Evolutionary conservation across 53 echinoderm and acorn worm genomes (phyloP).

Genomic region (Pentamera pediparva): DNA sequence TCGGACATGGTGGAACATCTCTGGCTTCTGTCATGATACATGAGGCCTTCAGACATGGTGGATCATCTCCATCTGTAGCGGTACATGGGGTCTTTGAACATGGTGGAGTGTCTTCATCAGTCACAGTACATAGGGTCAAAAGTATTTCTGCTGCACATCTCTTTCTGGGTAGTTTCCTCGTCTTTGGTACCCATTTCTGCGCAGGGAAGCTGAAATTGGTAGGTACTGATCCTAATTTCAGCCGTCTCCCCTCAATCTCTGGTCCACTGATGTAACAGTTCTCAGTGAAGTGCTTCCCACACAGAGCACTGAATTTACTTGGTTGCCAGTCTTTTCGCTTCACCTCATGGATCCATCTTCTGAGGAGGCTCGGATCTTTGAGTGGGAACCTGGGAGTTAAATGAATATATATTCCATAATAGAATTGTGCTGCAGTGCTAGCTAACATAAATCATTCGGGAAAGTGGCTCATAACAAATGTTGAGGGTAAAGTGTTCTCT

Average conservation of each 20-base stretch:
- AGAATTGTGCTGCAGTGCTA: no score
- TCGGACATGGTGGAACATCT: no score
- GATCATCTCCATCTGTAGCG: no score
- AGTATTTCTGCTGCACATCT: neutral
- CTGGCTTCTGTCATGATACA: no score
- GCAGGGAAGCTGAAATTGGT: neutral
- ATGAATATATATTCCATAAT: neutral
- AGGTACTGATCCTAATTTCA: neutral
- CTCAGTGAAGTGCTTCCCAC: slow-evolving; percentile 3
- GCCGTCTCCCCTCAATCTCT: neutral
- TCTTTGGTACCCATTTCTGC: neutral
- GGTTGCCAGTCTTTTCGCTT: neutral
- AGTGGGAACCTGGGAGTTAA: neutral
- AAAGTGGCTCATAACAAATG: no score
- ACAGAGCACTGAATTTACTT: neutral
- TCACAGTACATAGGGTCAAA: neutral
- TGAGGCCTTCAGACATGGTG: no score
- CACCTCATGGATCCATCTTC: neutral
- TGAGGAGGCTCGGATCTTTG: neutral
- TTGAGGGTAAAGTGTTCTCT: no score
- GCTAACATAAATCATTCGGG: no score
- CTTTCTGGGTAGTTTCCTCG: neutral
- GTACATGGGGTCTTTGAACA: no score
- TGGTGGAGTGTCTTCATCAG: neutral
- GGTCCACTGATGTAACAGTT: neutral